Base-by-base conservation (phyloP, 2,797 vertebrate genomes). In the Hypotaenidia philippensis region DNA sequence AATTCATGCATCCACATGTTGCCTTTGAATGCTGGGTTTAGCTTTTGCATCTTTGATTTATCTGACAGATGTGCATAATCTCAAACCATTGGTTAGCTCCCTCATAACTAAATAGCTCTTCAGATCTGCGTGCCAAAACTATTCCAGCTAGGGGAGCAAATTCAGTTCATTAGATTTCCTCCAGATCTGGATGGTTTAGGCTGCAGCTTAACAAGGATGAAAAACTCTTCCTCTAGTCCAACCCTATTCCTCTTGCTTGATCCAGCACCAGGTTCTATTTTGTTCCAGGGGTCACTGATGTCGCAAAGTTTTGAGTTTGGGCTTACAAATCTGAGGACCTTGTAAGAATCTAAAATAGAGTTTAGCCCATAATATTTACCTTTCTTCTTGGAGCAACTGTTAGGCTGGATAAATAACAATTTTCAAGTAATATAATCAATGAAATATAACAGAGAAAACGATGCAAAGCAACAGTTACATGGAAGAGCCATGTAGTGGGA, bases 1-100 rank as follows among this genome's bases (percentile, higher is more conserved):
- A 96, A 94, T 83, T 84, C 78, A 83, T 52, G 41, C 81, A 89
- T 83, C 88, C 78, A 78, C 22, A 34, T 83, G 77, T 89, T 94
- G 69, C 77, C 82, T 90, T 41, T 4, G 3, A 96, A 78, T 85
- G 90, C 41, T 85, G 87, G 59, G 69, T 94, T 92, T 94, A 94
- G 86, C 90, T 71, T 94, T 89, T 91, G 71, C 70, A 91, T 96
- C 83, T 96, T 84, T 91, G 82, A 90, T 94, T 96, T 94, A 91
- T 76, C 61, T 96, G 94, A 74, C 92, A 97, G 93, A 94, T 89
- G 74, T 69, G 47, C 60, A 88, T 91, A 93, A 96, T 94, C 90
- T 80, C 86, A 80, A 80, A 13, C 68, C 81, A 57, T 38, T 88
- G 95, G 75, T 91, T 91, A 87, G 64, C 59, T 90, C 41, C 77